Base-by-base conservation (phyloP, 2,113 vertebrate genomes). In the Thalassoma bifasciatum region DNA sequence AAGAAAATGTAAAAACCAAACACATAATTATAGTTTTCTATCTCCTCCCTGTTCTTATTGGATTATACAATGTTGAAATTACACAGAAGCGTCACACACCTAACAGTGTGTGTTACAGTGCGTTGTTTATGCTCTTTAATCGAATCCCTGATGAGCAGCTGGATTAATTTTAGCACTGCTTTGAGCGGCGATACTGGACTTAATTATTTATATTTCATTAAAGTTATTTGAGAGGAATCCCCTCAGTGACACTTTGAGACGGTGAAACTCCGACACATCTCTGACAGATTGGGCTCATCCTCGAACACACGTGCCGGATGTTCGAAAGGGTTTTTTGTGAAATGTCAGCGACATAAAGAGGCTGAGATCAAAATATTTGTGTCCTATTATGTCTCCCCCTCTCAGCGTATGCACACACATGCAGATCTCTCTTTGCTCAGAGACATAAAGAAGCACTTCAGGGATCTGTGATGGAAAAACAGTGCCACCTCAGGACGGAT, bases 261-360 rank as follows among this genome's bases (percentile, higher is more conserved):
- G 23, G 19, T 47, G 44, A 61, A 75, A 65, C 49, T 23, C 42
- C 22, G 68, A 17, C 58, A 50, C 46, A 70, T 58, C 70, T 67
- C 36, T 66, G 72, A 49, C 46, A 49, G 46, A 49, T n/a, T 36
- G n/a, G 30, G 46, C 46, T 49, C 46, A 49, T 49, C 46, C 46
- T n/a, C n/a, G n/a, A 49, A 49, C 19, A 49, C 14, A 38, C 46
- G 23, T 66, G 59, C 74, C 80, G 82, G 82, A 82, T 50, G 69
- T 78, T 54, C 68, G 76, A 81, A 22, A 26, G 21, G 0, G 42
- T 9, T 21, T 75, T 5, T 37, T 65, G 66, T 75, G 63, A 70
- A 67, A 76, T 66, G 57, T 62, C 79, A 85, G 86, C 83, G 69
- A 81, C 71, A 72, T 64, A 74, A 72, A 75, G 78, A 72, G 44